These are phyloP conservation scores for Corythornis cristatus DNA, from an alignment of 2,113 vertebrate species.

Conservation along the genomic window DNA sequence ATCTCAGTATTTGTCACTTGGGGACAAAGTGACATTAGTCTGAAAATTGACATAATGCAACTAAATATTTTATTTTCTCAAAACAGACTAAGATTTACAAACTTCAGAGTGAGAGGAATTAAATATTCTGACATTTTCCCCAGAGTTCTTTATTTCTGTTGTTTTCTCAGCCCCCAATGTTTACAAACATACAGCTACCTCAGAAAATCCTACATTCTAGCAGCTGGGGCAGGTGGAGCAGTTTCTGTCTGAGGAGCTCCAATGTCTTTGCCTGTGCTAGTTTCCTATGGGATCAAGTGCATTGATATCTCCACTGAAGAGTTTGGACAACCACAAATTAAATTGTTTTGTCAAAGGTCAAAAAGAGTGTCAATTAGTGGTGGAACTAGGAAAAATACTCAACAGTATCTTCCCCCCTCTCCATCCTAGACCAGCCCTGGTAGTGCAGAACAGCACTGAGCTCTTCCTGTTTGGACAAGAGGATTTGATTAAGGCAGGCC, in stretches of 20 bases:
- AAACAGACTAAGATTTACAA: neutral
- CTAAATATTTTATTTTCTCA: neutral
- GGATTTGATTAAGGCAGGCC: conserved; percentile 19
- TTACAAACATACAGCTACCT: neutral
- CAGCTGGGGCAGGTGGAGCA: neutral
- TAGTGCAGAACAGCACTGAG: neutral
- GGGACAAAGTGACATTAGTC: neutral
- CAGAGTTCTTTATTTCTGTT: neutral
- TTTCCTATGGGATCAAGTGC: neutral
- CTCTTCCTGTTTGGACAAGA: conserved; percentile 1
- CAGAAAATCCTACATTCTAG: neutral
- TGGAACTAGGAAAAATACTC: neutral
- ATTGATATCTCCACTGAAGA: neutral
- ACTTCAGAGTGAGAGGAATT: neutral
- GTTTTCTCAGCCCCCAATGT: neutral
- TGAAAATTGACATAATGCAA: neutral
- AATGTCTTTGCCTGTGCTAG: neutral
- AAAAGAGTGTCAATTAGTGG: neutral
- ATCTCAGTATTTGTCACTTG: neutral
- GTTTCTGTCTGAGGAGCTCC: neutral
- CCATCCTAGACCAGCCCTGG: neutral
- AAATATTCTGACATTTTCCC: neutral
- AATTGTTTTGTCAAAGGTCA: conserved; percentile 19
- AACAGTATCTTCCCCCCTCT: neutral
- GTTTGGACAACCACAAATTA: neutral